Conservation (phyloP, 1,140 invertebrate species). For the Bombyx mandarina region DNA sequence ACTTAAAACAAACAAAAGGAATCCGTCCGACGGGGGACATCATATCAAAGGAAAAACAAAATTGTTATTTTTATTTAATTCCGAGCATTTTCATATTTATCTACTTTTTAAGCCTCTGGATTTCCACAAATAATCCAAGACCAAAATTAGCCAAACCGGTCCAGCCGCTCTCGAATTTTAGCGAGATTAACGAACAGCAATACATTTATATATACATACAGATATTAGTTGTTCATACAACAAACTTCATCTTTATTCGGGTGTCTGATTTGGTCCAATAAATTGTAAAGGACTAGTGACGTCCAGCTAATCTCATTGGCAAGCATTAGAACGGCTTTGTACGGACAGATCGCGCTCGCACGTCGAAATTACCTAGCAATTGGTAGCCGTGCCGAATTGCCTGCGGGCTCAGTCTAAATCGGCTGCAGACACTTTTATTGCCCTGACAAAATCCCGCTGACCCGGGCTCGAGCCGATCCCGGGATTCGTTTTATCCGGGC, state of each 20-base stretch:
- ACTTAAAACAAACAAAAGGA: too few species aligned
- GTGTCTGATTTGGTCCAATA: constrained; percentile 57
- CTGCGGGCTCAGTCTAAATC: constrained; percentile 64
- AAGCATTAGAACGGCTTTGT: constrained; percentile 65
- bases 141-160: too few species aligned
- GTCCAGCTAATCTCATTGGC: constrained; percentile 65
- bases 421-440: constrained; percentile 73
- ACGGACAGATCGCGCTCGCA: constrained; percentile 62
- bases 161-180: too few species aligned
- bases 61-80: too few species aligned
- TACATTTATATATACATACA: too few species aligned
- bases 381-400: constrained; percentile 64
- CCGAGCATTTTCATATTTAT: too few species aligned
- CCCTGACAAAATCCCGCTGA: constrained; percentile 57
- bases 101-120: too few species aligned
- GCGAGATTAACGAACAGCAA: too few species aligned
- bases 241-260: constrained; percentile 30
- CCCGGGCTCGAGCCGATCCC: constrained; percentile 50
- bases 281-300: constrained; percentile 55
- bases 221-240: too few species aligned
- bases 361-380: constrained; percentile 67
- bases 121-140: too few species aligned
- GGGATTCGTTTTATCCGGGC: constrained; percentile 48
- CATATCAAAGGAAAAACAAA: too few species aligned
- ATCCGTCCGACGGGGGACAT: too few species aligned